Evolutionary conservation across 1,140 invertebrate species (phyloP), one percentile per base, ranked within the genome.

Genomic region (Brachionus rotundiformis): DNA sequence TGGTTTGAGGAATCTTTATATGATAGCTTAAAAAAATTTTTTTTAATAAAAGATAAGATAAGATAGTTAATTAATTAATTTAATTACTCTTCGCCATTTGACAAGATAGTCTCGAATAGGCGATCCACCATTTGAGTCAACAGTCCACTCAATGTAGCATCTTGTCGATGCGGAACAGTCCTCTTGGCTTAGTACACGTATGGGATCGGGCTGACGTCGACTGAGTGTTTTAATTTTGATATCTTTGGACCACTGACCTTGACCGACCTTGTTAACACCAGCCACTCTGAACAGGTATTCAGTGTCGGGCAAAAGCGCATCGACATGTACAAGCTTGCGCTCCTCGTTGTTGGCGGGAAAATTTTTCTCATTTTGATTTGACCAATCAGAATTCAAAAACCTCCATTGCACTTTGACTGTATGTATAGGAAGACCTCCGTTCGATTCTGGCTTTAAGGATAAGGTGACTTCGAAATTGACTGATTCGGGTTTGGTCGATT

Each of bases 61-160:
- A 63, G 11, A 29, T n/a, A n/a, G n/a, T n/a, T n/a, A n/a, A n/a
- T n/a, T n/a, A n/a, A n/a, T n/a, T n/a, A n/a, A n/a, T n/a, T n/a
- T n/a, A 31, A 25, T 59, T 59, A 79, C 76, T 41, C 59, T 36
- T 79, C 76, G 16, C 76, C 76, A 79, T 79, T 39, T 54, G 11
- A 79, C 13, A 8, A 29, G 25, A 59, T 16, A 79, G 11, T 79
- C 76, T 39, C 76, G 49, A 5, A 79, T 4, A 23, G 76, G 76
- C 11, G 44, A 59, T 0, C 76, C 76, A 33, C 76, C 76, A 41
- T 79, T 79, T 10, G 31, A 39, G 19, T 79, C 76, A 36, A 59
- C 47, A 0, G 76, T 31, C 76, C 76, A 79, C 59, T 79, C 76
- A 59, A 79, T 33, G 29, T 59, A 39, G 2, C 76, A 79, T 31